Percentiles rank a stretch among this genome's conserved stretches.
Conservation (phyloP, 2,113 vertebrate species). For the Channa argus region DNA sequence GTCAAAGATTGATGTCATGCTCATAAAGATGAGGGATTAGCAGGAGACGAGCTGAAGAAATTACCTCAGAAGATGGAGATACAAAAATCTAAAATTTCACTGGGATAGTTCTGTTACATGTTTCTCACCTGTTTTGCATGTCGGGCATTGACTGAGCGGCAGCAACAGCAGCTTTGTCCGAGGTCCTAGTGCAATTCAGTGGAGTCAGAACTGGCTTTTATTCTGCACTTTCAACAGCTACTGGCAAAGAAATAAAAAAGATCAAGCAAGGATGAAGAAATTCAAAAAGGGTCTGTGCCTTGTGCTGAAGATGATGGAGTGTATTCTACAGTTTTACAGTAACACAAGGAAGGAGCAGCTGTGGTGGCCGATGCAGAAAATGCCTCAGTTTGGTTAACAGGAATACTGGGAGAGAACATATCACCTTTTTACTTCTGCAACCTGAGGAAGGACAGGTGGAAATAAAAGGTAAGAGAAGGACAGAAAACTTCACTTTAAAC, state of each 20-base stretch:
- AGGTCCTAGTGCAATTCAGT: conserved; percentile 37
- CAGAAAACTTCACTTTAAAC: conserved; percentile 48
- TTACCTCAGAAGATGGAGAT: conserved; percentile 64
- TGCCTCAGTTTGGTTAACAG: conserved; percentile 79
- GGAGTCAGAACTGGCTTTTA: conserved; percentile 33
- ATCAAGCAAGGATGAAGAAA: conserved; percentile 73
- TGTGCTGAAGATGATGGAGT: conserved; percentile 69
- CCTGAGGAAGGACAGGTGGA: conserved; percentile 55
- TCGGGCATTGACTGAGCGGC: conserved; percentile 11
- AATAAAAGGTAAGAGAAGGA: conserved; percentile 70
- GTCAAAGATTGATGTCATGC: conserved; percentile 40
- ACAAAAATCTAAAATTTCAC: conserved; percentile 56
- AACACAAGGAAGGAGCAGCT: conserved; percentile 57
- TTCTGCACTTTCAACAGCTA: conserved; percentile 18
- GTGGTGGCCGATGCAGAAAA: conserved; percentile 58
- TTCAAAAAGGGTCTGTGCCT: conserved; percentile 65
- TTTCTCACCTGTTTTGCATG: conserved; percentile 42
- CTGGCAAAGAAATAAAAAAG: conserved; percentile 33
- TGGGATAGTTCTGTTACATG: conserved; percentile 50
- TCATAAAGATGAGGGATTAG: conserved; percentile 43
- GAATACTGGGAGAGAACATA: conserved; percentile 62
- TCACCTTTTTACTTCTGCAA: conserved; percentile 46
- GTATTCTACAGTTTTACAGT: conserved; percentile 66
- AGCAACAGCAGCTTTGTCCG: conserved; percentile 4
- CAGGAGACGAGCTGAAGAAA: conserved; percentile 53